Base-by-base conservation (phyloP, 2,797 vertebrate species). In the Pogoniulus pusillus region DNA sequence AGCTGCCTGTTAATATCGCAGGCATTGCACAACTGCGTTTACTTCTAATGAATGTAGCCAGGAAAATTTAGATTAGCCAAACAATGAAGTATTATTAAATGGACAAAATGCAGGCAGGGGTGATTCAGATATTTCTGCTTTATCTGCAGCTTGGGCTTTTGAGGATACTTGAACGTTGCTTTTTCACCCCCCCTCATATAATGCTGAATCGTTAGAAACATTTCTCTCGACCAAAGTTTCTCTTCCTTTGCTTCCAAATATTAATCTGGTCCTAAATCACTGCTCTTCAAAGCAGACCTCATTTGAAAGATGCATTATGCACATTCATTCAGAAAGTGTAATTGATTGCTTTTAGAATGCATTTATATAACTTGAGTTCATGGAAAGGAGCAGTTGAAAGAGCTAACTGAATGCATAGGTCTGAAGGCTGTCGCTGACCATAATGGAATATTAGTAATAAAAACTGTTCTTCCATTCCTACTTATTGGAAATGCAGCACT, bases 201-300 rank as follows among this genome's bases (percentile, higher is more conserved):
- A 78, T 86, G 87, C 47, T 70, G 72, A 51, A 87, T 72, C 8
- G 1, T 70, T 92, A 83, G 51, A 91, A 91, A 94, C 71, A 55
- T 83, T 92, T 80, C 53, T 88, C 34, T 84, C 9, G 7, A 87
- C 63, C 32, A 64, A 59, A 27, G 20, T 37, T 93, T 75, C 54
- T 35, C 54, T 84, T 85, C 19, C 84, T 93, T 92, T 94, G 32
- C 76, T 90, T 95, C 76, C 75, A 72, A 58, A 93, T 90, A 88
- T 79, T 80, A 75, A 91, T 88, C 53, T 94, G 64, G 81, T 92
- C 95, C 82, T 95, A 73, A 93, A 85, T 82, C 85, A 85, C 71
- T 3, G 11, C 68, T 91, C 78, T 45, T 87, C 71, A 26, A 73
- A 74, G 74, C 39, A 85, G 75, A 43, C 27, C 6, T 59, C 16